Conservation (phyloP, 2,113 vertebrate species). For the Penelope pileata region DNA sequence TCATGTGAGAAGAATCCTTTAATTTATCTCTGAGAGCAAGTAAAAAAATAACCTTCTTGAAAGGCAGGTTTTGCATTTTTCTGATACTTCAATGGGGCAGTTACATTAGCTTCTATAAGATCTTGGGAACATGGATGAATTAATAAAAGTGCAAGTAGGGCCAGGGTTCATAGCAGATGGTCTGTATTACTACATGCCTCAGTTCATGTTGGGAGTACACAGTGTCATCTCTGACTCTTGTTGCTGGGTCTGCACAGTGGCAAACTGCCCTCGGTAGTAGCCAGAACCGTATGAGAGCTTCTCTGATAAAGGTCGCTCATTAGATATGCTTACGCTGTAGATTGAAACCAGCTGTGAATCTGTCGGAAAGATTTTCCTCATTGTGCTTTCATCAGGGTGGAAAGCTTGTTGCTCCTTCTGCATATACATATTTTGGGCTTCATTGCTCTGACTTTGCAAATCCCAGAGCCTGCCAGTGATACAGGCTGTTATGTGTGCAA, state of each 20-base stretch:
- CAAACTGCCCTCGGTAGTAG: constrained; percentile 44
- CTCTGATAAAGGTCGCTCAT: constrained; percentile 31
- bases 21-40: background rate
- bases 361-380: constrained; percentile 62
- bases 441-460: background rate
- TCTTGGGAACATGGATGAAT: background rate
- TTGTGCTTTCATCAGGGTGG: constrained; percentile 51
- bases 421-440: constrained; percentile 13
- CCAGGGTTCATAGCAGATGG: constrained; percentile 57
- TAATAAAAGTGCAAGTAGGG: constrained; percentile 30
- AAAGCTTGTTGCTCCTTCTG: constrained; percentile 9
- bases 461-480: constrained; percentile 3
- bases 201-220: background rate
- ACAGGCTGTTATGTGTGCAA: constrained; percentile 9
- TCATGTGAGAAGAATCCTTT: background rate
- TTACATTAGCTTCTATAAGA: background rate
- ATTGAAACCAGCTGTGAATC: constrained; percentile 64
- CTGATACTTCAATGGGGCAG: background rate
- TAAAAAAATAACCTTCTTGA: background rate
- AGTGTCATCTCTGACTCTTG: constrained; percentile 52
- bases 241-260: constrained; percentile 40
- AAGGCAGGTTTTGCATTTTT: background rate
- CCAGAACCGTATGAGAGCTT: constrained; percentile 22
- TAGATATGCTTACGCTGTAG: constrained; percentile 56
- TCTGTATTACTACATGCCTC: constrained; percentile 10